phyloP scores from a whole-genome alignment of 2,888 invertebrate species.

The Lypha dubia region DNA sequence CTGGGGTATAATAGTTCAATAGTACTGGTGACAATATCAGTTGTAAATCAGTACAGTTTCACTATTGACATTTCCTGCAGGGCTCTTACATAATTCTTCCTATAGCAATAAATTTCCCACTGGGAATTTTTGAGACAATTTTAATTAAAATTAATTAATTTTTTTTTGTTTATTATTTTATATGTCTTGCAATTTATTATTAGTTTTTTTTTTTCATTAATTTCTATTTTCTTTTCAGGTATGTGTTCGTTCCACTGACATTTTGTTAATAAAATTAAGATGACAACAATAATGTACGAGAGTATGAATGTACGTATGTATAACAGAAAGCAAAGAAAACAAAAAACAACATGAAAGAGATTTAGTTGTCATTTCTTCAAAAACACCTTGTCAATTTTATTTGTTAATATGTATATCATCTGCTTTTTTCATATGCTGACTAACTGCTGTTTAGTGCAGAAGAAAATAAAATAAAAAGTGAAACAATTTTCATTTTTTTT shows the following conservation, averaged over 20 bases:
- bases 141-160: conserved; percentile 3
- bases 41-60: no score
- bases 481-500: neutral
- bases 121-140: neutral
- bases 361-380: conserved; percentile 61
- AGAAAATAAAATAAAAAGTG: conserved; percentile 21
- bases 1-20: no score
- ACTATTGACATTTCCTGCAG: no score
- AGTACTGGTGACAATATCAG: no score
- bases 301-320: no score
- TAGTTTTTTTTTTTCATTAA: conserved; percentile 19
- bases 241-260: conserved; percentile 22
- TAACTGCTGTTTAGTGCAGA: conserved; percentile 2
- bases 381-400: conserved; percentile 68
- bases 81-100: no score
- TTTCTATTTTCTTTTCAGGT: conserved; percentile 58
- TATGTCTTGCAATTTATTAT: conserved; percentile 19
- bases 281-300: neutral
- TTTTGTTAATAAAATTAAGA: conserved; percentile 2
- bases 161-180: neutral
- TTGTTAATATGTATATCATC: conserved; percentile 46
- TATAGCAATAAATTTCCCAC: neutral
- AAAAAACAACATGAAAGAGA: conserved; percentile 20
- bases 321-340: no score
- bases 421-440: conserved; percentile 3